Base-by-base conservation (phyloP, 1,140 invertebrate species). In the Cyclina sinensis region DNA sequence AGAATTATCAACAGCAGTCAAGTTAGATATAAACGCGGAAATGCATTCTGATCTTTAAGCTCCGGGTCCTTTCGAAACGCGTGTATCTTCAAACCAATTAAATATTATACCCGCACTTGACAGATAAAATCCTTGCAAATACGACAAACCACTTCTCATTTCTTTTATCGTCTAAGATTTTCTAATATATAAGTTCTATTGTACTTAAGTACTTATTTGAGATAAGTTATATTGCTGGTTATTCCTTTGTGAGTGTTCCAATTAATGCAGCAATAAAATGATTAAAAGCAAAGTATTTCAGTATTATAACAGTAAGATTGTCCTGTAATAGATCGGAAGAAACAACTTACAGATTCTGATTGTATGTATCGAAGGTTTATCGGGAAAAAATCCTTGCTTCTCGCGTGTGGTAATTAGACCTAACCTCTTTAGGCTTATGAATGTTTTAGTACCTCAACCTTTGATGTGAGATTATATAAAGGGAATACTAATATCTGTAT, bases 11-110 rank as follows among this genome's bases (percentile, higher is more conserved):
- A n/a, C n/a, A n/a, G n/a, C n/a, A n/a, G n/a, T n/a, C n/a, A n/a
- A n/a, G n/a, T n/a, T n/a, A n/a, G n/a, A n/a, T n/a, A n/a, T n/a
- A n/a, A n/a, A n/a, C n/a, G n/a, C n/a, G n/a, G n/a, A n/a, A n/a
- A n/a, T n/a, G n/a, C n/a, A n/a, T n/a, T n/a, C n/a, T n/a, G n/a
- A n/a, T n/a, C n/a, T n/a, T n/a, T n/a, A n/a, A n/a, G n/a, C n/a
- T n/a, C n/a, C n/a, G n/a, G 43, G 14, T 43, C 43, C 14, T 43
- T 43, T 43, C 43, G n/a, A 11, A 24, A 27, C 57, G 27, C 24
- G n/a, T 62, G n/a, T n/a, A 62, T 27, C 57, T 62, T 62, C 57
- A 62, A 62, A 62, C 24, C 57, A 62, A 62, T 62, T 62, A 62
- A 62, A 62, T 62, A 62, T 4, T 62, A 27, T 62, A 62, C 24